Percentiles rank a stretch among this genome's conserved stretches.
Conservation (phyloP, 2,888 invertebrate species). For the Leucophenga maculata region DNA sequence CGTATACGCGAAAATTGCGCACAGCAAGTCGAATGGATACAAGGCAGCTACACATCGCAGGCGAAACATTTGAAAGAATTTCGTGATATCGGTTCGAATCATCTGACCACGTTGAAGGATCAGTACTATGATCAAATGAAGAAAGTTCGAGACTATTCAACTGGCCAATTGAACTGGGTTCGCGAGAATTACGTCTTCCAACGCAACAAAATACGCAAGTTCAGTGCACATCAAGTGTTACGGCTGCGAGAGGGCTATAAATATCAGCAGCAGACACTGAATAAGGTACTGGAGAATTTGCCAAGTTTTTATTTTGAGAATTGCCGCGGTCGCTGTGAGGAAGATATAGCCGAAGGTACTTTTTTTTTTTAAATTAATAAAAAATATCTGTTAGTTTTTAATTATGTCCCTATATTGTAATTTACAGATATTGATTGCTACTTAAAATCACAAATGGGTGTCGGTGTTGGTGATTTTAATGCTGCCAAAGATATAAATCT, state of each 20-base stretch:
- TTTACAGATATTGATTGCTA: slow-evolving; percentile 70
- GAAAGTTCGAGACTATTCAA: slow-evolving; percentile 92
- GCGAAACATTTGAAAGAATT: slow-evolving; percentile 89
- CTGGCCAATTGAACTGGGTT: slow-evolving; percentile 92
- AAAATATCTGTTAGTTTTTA: neutral
- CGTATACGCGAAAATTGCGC: slow-evolving; percentile 94
- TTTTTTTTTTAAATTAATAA: too few species aligned
- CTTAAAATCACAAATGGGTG: slow-evolving; percentile 67
- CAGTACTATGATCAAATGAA: slow-evolving; percentile 96
- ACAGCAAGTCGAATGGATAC: slow-evolving; percentile 94
- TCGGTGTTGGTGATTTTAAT: too few species aligned
- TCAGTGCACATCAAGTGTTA: slow-evolving; percentile 92
- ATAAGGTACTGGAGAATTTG: slow-evolving; percentile 93
- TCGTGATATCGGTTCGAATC: slow-evolving; percentile 91
- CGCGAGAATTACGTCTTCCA: slow-evolving; percentile 96
- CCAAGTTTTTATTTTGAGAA: slow-evolving; percentile 93
- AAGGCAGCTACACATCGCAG: slow-evolving; percentile 91
- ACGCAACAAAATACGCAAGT: slow-evolving; percentile 93
- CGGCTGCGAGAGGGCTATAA: slow-evolving; percentile 93
- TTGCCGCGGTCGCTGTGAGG: slow-evolving; percentile 86
- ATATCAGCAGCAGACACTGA: slow-evolving; percentile 94
- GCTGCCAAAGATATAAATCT: slow-evolving; percentile 58
- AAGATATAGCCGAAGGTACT: slow-evolving; percentile 70
- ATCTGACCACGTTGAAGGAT: slow-evolving; percentile 87
- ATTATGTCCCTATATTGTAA: neutral